These are phyloP conservation scores for Chrysochloris asiatica DNA, from an alignment of 2,113 vertebrate species.

Conservation along the genomic window DNA sequence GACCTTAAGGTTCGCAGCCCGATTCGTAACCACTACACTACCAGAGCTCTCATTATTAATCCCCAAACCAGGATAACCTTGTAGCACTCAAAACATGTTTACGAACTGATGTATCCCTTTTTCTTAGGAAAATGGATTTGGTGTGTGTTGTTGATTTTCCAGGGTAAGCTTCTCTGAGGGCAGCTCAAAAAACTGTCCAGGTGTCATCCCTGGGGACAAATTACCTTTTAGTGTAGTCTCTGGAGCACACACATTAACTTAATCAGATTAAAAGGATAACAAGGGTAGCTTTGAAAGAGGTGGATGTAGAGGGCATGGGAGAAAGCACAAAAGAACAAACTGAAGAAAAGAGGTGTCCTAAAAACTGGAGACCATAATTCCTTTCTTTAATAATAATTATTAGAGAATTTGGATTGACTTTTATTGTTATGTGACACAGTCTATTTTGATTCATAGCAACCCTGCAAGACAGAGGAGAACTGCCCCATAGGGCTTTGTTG, in stretches of 20 bases:
- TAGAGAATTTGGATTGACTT: neutral
- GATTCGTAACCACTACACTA: too few species aligned
- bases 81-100: rapidly evolving
- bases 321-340: rapidly evolving
- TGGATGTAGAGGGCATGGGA: too few species aligned
- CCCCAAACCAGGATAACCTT: neutral
- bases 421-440: too few species aligned
- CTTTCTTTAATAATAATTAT: neutral
- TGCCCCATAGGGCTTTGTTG: too few species aligned
- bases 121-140: neutral
- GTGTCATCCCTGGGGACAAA: neutral
- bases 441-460: too few species aligned
- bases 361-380: rapidly evolving
- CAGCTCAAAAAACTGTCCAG: too few species aligned
- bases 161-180: rapidly evolving
- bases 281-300: too few species aligned
- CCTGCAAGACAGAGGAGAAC: too few species aligned
- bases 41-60: too few species aligned
- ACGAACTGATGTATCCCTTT: rapidly evolving
- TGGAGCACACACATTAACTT: rapidly evolving
- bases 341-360: neutral
- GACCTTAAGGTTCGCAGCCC: too few species aligned
- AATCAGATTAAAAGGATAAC: neutral
- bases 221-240: too few species aligned
- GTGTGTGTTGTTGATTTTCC: rapidly evolving